These are phyloP conservation scores for Lipophrys pholis DNA, from an alignment of 2,113 vertebrate species.

Conservation along the genomic window DNA sequence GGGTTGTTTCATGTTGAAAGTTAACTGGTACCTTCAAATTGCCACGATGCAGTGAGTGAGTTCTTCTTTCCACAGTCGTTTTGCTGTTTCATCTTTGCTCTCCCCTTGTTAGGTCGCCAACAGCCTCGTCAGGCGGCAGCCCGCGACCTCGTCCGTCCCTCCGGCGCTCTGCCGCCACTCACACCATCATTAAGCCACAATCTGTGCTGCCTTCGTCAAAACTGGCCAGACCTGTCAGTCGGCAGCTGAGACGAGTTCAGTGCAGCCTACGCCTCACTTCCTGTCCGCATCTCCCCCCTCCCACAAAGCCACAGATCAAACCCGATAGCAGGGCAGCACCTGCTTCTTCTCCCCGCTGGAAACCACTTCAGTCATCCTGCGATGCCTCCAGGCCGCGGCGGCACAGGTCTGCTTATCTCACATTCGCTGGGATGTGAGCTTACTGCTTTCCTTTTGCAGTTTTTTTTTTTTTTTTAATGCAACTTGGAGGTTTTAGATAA, in stretches of 20 bases:
- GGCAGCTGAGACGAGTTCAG: slow-evolving; percentile 30
- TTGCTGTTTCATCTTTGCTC: neutral
- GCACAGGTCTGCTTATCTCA: slow-evolving; percentile 12
- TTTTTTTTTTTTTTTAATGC: neutral
- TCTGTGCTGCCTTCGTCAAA: slow-evolving; percentile 21
- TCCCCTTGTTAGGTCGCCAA: slow-evolving; percentile 21
- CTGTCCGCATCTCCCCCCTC: slow-evolving; percentile 14
- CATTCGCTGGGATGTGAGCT: neutral
- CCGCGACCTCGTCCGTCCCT: slow-evolving; percentile 10
- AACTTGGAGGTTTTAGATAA: neutral
- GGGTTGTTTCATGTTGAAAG: too few relatives aligned
- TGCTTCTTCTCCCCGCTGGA: neutral
- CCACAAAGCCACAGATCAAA: slow-evolving; percentile 20
- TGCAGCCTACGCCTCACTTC: neutral
- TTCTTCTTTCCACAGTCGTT: slow-evolving; percentile 2
- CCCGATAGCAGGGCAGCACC: slow-evolving; percentile 4
- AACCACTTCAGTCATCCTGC: neutral
- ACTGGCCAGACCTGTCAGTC: slow-evolving; percentile 32
- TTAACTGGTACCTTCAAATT: neutral
- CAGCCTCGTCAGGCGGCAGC: slow-evolving; percentile 1
- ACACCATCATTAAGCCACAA: slow-evolving; percentile 32
- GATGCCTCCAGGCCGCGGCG: neutral
- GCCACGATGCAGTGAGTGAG: neutral
- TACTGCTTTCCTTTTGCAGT: slow-evolving; percentile 7
- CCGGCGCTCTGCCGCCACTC: neutral